Evolutionary conservation across 1,140 invertebrate genomes (phyloP).

Genomic region (Cataglyphis hispanica): DNA sequence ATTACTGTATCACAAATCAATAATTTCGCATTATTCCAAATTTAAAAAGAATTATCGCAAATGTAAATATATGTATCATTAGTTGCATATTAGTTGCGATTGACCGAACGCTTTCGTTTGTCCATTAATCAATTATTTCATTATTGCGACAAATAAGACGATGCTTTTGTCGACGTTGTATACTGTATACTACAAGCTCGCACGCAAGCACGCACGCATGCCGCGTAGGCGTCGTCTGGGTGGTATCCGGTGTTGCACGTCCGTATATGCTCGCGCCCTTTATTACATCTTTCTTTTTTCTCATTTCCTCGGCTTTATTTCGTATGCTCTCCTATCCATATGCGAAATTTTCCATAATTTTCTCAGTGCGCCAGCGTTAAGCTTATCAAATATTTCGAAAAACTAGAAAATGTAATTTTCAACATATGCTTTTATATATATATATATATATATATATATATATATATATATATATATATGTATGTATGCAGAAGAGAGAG

Average conservation of each 20-base stretch:
- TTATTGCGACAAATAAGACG: constrained; percentile 15
- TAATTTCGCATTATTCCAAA: neutral
- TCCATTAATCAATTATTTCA: constrained; percentile 15
- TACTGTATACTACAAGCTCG: neutral
- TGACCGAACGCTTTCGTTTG: neutral
- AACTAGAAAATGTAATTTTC: neutral
- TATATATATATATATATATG: neutral
- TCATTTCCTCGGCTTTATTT: constrained; percentile 37
- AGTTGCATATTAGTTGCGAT: constrained; percentile 19
- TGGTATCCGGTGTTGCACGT: constrained; percentile 85
- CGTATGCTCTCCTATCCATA: constrained; percentile 18
- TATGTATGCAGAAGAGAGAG: neutral
- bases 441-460: neutral
- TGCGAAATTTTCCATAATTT: constrained; percentile 16
- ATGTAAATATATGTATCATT: neutral
- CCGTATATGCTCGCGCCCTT: constrained; percentile 44
- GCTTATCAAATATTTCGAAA: neutral
- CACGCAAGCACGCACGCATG: constrained; percentile 57
- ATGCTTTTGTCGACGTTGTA: constrained; percentile 25
- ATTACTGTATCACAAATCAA: neutral
- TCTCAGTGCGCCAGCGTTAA: neutral
- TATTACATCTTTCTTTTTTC: constrained; percentile 44
- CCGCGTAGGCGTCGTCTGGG: constrained; percentile 80
- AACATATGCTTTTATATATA: neutral
- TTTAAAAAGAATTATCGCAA: neutral